These are phyloP conservation scores for Cremastinae sp. DNA, from an alignment of 2,888 invertebrate genomes.

Conservation along the genomic window DNA sequence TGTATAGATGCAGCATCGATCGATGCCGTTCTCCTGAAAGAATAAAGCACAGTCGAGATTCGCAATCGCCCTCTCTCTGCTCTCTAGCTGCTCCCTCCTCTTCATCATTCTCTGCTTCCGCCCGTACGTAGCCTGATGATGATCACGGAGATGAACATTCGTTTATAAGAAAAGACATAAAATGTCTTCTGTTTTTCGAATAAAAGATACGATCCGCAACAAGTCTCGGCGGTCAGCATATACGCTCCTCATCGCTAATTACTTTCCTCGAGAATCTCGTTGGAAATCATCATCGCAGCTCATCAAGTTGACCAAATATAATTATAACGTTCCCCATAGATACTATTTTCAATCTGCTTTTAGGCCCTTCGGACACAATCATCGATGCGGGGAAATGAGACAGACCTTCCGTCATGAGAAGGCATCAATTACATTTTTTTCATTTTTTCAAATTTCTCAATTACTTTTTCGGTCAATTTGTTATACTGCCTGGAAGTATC, in stretches of 20 bases:
- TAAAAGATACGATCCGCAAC: no score
- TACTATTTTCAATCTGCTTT: neutral
- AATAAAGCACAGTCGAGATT: neutral
- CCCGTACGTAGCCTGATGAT: no score
- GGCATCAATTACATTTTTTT: neutral
- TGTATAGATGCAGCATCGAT: no score
- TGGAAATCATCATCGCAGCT: slow-evolving; percentile 15
- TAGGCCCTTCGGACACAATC: neutral
- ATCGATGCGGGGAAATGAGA: neutral
- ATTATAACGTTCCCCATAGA: neutral
- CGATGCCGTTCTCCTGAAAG: neutral
- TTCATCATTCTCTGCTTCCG: no score
- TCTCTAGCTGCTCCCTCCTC: no score
- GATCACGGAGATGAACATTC: no score
- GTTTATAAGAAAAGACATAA: neutral
- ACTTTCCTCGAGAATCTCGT: slow-evolving; percentile 26
- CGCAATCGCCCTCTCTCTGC: no score
- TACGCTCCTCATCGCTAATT: no score
- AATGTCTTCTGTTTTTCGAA: neutral
- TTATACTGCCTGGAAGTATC: no score
- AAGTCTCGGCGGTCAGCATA: no score
- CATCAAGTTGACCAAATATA: no score
- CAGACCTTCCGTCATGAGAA: neutral
- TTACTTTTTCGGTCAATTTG: slow-evolving; percentile 2
- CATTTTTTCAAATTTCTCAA: neutral